Evolutionary conservation across 1,140 invertebrate species (phyloP).

Genomic region (Listronotus bonariensis): DNA sequence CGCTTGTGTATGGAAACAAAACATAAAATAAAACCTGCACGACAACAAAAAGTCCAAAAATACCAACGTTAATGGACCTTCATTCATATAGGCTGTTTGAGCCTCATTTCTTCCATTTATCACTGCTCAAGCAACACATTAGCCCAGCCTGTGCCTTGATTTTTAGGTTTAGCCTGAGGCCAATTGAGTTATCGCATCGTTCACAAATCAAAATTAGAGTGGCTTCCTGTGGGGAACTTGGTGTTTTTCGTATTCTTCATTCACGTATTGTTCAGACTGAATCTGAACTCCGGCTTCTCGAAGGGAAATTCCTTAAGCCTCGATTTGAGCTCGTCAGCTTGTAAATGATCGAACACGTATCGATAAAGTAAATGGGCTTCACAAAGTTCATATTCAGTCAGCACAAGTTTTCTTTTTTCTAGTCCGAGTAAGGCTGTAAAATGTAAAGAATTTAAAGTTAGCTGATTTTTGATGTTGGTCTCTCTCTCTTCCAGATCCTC

Average conservation of each 20-base stretch:
- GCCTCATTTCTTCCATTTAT: slow-evolving; percentile 23
- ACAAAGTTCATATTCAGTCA: background rate
- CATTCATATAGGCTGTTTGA: too few relatives aligned
- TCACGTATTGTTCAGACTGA: slow-evolving; percentile 16
- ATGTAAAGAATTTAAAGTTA: too few relatives aligned
- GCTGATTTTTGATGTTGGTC: too few relatives aligned
- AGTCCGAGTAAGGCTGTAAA: too few relatives aligned
- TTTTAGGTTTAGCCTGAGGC: slow-evolving; percentile 26
- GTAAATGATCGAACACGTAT: slow-evolving; percentile 11
- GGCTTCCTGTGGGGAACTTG: slow-evolving; percentile 19
- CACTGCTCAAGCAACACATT: slow-evolving; percentile 23
- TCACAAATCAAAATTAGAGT: too few relatives aligned
- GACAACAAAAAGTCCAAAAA: too few relatives aligned
- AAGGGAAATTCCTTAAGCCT: slow-evolving; percentile 19
- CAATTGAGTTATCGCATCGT: too few relatives aligned
- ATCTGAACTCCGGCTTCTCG: slow-evolving; percentile 11
- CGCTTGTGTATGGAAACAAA: too few relatives aligned
- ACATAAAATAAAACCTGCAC: too few relatives aligned
- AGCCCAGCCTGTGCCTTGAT: slow-evolving; percentile 4
- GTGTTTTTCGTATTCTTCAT: slow-evolving; percentile 20
- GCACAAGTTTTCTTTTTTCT: too few relatives aligned
- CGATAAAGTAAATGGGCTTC: background rate
- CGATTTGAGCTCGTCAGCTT: slow-evolving; percentile 30
- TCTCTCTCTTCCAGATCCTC: too few relatives aligned
- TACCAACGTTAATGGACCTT: too few relatives aligned